Conservation (phyloP, 1,140 invertebrate species). For the Drosophila ananassae region DNA sequence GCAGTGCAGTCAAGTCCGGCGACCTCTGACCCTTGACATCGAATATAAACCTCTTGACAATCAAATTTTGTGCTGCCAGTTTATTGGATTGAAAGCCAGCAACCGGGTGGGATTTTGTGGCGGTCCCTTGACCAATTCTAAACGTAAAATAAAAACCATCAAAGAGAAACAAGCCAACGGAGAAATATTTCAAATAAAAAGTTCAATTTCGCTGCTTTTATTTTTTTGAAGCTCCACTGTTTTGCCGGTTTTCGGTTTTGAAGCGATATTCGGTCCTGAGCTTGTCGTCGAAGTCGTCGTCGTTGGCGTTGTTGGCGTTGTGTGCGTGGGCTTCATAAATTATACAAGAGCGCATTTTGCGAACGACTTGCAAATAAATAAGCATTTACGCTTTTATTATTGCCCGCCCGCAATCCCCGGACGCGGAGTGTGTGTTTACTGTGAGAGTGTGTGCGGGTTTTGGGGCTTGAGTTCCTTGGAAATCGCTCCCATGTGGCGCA, state of each 20-base stretch:
- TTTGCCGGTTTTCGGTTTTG: slow-evolving; percentile 12
- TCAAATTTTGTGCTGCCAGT: slow-evolving; percentile 53
- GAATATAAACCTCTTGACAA: slow-evolving; percentile 33
- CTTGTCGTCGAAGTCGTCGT: slow-evolving; percentile 18
- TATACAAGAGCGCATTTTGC: slow-evolving; percentile 76
- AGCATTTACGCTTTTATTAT: slow-evolving; percentile 82
- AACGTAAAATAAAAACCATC: slow-evolving; percentile 39
- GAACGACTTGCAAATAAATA: slow-evolving; percentile 82
- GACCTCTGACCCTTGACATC: slow-evolving; percentile 10
- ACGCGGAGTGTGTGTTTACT: slow-evolving; percentile 15
- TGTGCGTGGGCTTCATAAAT: slow-evolving; percentile 79
- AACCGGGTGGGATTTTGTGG: slow-evolving; percentile 54
- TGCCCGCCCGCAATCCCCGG: slow-evolving; percentile 49
- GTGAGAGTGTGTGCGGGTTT: slow-evolving; percentile 23
- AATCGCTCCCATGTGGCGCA: slow-evolving; percentile 78
- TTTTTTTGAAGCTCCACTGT: slow-evolving; percentile 13
- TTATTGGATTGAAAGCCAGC: slow-evolving; percentile 40
- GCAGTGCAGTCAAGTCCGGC: slow-evolving; percentile 45
- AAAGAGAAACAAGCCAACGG: slow-evolving; percentile 26
- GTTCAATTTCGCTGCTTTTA: slow-evolving; percentile 65
- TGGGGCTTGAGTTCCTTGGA: slow-evolving; percentile 49
- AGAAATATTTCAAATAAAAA: slow-evolving; percentile 49
- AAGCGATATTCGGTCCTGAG: slow-evolving; percentile 12
- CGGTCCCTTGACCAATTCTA: slow-evolving; percentile 58
- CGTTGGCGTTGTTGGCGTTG: slow-evolving; percentile 59